Percentiles rank a stretch among this genome's conserved stretches.
These are phyloP conservation scores for Microcebus ravelobensis DNA, from an alignment of 2,113 vertebrate species.

Conservation along the genomic window DNA sequence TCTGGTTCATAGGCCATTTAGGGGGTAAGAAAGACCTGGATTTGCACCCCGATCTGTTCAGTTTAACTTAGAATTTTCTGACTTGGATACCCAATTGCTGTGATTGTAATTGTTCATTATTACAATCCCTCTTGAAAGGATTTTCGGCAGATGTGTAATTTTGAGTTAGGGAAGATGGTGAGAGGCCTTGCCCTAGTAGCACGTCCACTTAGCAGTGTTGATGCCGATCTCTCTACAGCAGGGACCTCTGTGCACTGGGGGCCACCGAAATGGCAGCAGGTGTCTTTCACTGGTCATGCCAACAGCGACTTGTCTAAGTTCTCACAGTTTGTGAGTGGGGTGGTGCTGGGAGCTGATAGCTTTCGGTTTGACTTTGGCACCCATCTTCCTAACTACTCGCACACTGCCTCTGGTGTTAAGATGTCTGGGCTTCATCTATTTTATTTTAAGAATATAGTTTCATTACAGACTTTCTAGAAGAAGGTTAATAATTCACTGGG, in stretches of 20 bases:
- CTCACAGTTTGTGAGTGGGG: not conserved
- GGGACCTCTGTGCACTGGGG: no score
- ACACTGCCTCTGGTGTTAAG: not conserved
- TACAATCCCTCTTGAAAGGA: not conserved
- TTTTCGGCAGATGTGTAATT: not conserved
- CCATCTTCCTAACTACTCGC: not conserved
- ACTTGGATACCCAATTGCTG: rapidly evolving
- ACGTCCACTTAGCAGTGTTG: not conserved
- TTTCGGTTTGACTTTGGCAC: not conserved
- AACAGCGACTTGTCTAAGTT: no score
- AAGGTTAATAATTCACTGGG: not conserved
- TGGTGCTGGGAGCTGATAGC: not conserved
- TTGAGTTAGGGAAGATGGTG: not conserved
- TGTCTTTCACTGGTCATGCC: not conserved
- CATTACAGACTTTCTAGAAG: not conserved
- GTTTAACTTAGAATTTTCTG: not conserved
- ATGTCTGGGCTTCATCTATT: not conserved
- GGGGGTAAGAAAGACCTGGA: not conserved
- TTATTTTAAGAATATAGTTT: not conserved
- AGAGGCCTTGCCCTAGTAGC: not conserved
- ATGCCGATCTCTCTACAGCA: not conserved
- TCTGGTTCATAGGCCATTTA: not conserved
- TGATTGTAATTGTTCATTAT: not conserved
- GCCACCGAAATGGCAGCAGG: not conserved
- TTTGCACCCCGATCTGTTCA: not conserved